phyloP scores from a whole-genome alignment of 2,797 vertebrate genomes.

The Coluber constrictor region DNA sequence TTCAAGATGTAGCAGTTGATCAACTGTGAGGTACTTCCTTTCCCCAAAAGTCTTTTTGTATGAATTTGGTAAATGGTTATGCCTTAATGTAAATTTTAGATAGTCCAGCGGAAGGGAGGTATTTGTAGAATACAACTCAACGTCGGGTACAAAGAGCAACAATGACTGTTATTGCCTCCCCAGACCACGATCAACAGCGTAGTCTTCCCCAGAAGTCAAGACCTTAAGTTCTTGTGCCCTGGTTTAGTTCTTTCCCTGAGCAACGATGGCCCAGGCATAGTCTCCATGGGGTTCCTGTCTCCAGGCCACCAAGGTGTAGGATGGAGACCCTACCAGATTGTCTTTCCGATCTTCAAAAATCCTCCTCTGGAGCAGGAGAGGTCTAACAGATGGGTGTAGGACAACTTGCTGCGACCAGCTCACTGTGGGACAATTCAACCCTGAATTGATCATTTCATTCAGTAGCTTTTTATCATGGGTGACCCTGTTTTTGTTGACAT shows the following conservation, averaged over 20 bases:
- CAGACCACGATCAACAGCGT: background rate
- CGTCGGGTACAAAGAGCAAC: background rate
- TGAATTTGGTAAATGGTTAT: background rate
- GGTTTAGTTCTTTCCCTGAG: background rate
- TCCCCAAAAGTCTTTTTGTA: slow-evolving; percentile 15
- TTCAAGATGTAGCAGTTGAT: slow-evolving; percentile 2
- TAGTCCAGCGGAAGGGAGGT: background rate
- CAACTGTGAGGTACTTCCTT: slow-evolving; percentile 22
- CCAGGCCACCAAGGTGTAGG: background rate
- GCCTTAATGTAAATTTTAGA: background rate
- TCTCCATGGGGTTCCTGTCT: background rate
- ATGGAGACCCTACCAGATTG: background rate
- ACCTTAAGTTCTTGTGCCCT: background rate
- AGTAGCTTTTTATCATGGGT: background rate
- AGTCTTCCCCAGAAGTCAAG: background rate
- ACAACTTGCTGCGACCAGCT: background rate
- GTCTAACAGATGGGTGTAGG: background rate
- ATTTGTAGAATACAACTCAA: background rate
- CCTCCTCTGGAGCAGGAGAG: background rate
- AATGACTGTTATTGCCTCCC: slow-evolving; percentile 10
- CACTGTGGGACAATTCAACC: background rate
- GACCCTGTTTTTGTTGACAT: background rate
- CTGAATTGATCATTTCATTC: background rate
- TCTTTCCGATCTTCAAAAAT: background rate
- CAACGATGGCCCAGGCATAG: background rate